Evolutionary conservation across 1,140 invertebrate genomes (phyloP), one percentile per base, ranked within the genome.

Genomic region (Papilio helenus): DNA sequence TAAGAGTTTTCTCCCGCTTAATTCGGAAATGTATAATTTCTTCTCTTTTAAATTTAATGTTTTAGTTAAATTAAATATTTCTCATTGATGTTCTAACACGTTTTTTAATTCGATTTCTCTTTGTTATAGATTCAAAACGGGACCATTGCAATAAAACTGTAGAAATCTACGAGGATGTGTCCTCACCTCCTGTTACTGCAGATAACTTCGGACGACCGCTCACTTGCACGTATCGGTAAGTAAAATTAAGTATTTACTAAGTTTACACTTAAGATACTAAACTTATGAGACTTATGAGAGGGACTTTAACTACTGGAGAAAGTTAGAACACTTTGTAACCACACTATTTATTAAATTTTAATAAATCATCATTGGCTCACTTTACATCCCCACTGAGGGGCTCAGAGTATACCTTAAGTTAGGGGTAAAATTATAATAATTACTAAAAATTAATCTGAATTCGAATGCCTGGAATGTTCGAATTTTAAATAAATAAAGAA

Each of bases 91-190:
- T 49, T 49, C 46, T 12, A 4, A 49, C 2, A 49, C 49, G 18
- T 51, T 51, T 18, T n/a, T 49, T 29, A 23, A 49, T 74, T 51
- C 16, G 9, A 80, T 84, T 81, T 85, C 23, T 85, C 88, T 94
- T 89, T 93, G 18, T 55, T 89, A 93, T 95, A 89, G 97, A 97
- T 84, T 92, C 93, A 49, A 96, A 96, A 88, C 95, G 96, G 82
- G 97, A 97, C 90, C 97, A 98, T 85, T 99, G 98, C 93, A 98
- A 98, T 94, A 98, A 98, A 90, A 98, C 98, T 1, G 98, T 98
- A 72, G 98, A 98, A 86, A 97, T 98, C 79, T 98, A 98, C 92
- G 97, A 98, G 87, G 97, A 98, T 90, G 97, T 99, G 7, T 96
- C 97, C 12, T 98, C 97, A 79, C 98, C 98, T 18, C 96, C 97